Percentiles rank a stretch among this genome's conserved stretches.
phyloP scores from a whole-genome alignment of 2,888 invertebrate genomes.

The Cheilosia urbana region DNA sequence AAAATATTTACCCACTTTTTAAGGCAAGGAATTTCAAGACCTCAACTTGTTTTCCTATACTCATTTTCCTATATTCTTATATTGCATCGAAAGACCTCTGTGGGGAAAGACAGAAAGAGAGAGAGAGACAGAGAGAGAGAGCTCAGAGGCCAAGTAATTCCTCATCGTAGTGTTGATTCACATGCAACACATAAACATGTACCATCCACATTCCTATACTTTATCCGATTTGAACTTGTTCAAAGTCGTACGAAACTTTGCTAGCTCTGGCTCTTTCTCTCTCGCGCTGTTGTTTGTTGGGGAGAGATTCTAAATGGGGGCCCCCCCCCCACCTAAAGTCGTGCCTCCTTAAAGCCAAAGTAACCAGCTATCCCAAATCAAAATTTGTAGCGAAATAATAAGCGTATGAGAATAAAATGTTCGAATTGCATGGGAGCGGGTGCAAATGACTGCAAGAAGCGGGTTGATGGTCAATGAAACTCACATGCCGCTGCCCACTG shows the following conservation, averaged over 20 bases:
- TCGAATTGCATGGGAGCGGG: constrained; percentile 44
- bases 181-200: constrained; percentile 62
- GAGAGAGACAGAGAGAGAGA: constrained; percentile 25
- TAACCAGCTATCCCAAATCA: constrained; percentile 39
- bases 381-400: constrained; percentile 34
- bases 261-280: constrained; percentile 3
- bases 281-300: neutral
- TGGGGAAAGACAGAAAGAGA: constrained; percentile 18
- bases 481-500: constrained; percentile 21
- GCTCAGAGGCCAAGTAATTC: constrained; percentile 33
- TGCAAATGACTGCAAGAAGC: constrained; percentile 48
- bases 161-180: constrained; percentile 62
- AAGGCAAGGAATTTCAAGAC: constrained; percentile 71
- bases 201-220: constrained; percentile 65
- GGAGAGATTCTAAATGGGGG: constrained; percentile 46
- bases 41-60: constrained; percentile 53
- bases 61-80: constrained; percentile 52
- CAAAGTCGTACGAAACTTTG: constrained; percentile 54
- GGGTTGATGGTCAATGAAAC: constrained; percentile 57
- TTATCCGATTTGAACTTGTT: constrained; percentile 69
- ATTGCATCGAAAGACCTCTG: constrained; percentile 40
- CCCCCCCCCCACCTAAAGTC: constrained; percentile 36
- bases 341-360: constrained; percentile 31
- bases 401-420: constrained; percentile 3
- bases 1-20: constrained; percentile 71